A percentile compares a stretch with the other conserved stretches of the same genome.
Conservation (phyloP, 1,140 invertebrate genomes). For the Psix sp. region DNA sequence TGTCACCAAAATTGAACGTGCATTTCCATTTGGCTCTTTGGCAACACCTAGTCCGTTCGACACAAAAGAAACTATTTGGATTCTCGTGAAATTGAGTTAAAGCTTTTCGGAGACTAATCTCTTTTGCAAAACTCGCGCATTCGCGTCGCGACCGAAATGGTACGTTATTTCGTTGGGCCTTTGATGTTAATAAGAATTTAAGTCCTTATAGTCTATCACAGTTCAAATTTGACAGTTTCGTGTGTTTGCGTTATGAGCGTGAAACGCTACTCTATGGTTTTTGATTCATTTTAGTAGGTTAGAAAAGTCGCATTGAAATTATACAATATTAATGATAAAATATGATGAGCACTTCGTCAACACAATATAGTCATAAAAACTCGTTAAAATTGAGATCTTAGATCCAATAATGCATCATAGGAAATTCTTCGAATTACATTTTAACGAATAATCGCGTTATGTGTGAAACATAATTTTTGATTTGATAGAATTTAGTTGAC, state of each 20-base stretch:
- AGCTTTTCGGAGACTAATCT: slow-evolving; percentile 59
- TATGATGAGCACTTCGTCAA: no score
- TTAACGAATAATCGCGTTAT: no score
- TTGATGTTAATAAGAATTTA: slow-evolving; percentile 55
- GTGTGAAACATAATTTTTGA: no score
- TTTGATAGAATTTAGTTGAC: no score
- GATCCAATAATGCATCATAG: no score
- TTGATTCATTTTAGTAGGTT: no score
- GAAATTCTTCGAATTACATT: no score
- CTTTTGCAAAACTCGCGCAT: slow-evolving; percentile 54
- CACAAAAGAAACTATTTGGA: slow-evolving; percentile 59
- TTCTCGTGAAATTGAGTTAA: slow-evolving; percentile 59
- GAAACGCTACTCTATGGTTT: no score
- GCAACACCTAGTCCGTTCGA: slow-evolving; percentile 30
- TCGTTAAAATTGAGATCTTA: no score
- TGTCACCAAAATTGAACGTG: slow-evolving; percentile 48
- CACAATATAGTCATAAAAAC: no score
- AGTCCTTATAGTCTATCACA: slow-evolving; percentile 44
- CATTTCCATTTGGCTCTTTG: slow-evolving; percentile 57
- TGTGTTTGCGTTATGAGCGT: slow-evolving; percentile 4
- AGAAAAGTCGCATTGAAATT: no score
- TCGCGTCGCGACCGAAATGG: slow-evolving; percentile 20
- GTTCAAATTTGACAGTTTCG: slow-evolving; percentile 34
- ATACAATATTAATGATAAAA: no score
- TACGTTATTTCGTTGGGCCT: slow-evolving; percentile 30